Evolutionary conservation across 2,113 vertebrate species (phyloP).

Genomic region (Labeo catla): DNA sequence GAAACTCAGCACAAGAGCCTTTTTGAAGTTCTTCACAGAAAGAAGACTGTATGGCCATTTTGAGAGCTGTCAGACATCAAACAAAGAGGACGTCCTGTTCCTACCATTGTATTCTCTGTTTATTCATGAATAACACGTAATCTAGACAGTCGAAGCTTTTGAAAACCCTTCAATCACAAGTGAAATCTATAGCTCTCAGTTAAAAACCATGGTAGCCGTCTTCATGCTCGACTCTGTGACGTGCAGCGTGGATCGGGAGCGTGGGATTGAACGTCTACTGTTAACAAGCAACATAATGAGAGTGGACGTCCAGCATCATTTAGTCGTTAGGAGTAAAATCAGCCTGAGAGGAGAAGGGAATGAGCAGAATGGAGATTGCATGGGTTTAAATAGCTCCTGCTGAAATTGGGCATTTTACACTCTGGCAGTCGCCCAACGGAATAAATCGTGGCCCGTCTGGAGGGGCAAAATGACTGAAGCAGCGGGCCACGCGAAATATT

Average conservation of each 20-base stretch:
- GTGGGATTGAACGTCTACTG: constrained; percentile 49
- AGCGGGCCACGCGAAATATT: constrained; percentile 64
- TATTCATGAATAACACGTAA: not conserved
- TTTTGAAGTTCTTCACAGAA: not conserved
- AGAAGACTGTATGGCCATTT: not conserved
- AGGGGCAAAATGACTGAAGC: constrained; percentile 66
- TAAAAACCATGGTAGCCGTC: not conserved
- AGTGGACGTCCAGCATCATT: constrained; percentile 71
- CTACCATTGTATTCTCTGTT: not conserved
- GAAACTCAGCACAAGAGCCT: not conserved
- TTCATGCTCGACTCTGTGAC: not conserved
- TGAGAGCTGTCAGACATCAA: not conserved
- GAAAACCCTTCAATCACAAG: not conserved
- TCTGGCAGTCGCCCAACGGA: constrained; percentile 73
- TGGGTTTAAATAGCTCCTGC: constrained; percentile 66
- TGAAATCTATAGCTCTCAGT: not conserved
- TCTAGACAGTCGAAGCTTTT: not conserved
- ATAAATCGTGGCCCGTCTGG: constrained; percentile 70
- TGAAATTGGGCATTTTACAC: constrained; percentile 76
- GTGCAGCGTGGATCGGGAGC: constrained; percentile 46
- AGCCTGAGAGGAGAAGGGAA: constrained; percentile 71
- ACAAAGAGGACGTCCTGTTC: not conserved
- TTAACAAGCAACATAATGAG: constrained; percentile 59
- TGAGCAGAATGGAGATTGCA: constrained; percentile 70
- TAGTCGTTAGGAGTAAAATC: constrained; percentile 72